A percentile compares a stretch with the other conserved stretches of the same genome.
Evolutionary conservation across 2,113 vertebrate species (phyloP).

Genomic region (Buteo buteo): DNA sequence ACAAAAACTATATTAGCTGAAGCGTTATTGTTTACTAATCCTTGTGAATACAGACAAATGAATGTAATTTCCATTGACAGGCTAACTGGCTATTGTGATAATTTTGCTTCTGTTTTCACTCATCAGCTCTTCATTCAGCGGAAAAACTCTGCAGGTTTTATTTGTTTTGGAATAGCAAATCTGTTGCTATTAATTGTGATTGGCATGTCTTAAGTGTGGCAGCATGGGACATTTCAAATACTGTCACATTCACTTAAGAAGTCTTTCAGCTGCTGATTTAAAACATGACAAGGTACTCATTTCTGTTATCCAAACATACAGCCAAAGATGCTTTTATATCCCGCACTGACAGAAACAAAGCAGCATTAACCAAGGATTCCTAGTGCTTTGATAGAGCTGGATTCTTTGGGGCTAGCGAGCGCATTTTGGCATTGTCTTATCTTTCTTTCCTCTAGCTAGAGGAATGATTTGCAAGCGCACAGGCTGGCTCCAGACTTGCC

Average conservation of each 20-base stretch:
- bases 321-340: neutral
- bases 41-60: constrained; percentile 41
- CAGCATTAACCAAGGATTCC: neutral
- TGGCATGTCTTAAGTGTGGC: constrained; percentile 33
- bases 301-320: constrained; percentile 40
- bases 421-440: neutral
- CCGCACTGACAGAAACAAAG: neutral
- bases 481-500: neutral
- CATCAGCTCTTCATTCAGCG: constrained; percentile 35
- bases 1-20: constrained; percentile 48
- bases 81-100: constrained; percentile 40
- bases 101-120: constrained; percentile 46
- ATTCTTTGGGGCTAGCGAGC: neutral
- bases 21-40: constrained; percentile 64
- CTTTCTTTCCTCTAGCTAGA: neutral
- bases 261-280: constrained; percentile 32
- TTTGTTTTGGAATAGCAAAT: constrained; percentile 55
- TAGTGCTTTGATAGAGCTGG: neutral
- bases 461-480: neutral
- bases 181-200: constrained; percentile 62
- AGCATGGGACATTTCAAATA: neutral
- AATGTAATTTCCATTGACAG: constrained; percentile 74
- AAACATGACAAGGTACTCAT: constrained; percentile 36
- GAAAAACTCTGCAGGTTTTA: constrained; percentile 30
- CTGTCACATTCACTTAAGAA: constrained; percentile 48